Conservation (phyloP, 2,888 invertebrate genomes). For the Aspidiotus rigidus region DNA sequence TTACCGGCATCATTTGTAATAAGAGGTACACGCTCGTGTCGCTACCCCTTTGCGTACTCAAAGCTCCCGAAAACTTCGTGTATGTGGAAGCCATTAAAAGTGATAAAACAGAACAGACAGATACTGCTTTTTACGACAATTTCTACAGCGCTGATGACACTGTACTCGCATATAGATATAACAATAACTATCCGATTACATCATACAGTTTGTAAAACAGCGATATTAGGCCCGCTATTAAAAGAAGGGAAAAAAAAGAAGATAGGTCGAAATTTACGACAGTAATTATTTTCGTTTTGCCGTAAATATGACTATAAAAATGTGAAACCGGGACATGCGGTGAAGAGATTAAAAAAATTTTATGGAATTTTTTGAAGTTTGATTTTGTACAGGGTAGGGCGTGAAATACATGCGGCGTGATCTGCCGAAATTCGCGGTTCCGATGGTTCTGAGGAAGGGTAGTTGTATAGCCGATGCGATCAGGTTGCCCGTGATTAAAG, state of each 20-base stretch:
- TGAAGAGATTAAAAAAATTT: neutral
- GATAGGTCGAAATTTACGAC: constrained; percentile 19
- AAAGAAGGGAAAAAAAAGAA: constrained; percentile 3
- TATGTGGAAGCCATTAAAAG: constrained; percentile 18
- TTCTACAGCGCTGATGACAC: neutral
- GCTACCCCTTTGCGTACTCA: constrained; percentile 1
- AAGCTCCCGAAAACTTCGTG: neutral
- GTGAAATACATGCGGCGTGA: no score
- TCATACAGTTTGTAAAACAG: neutral
- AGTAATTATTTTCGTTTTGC: constrained; percentile 16
- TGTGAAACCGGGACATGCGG: neutral
- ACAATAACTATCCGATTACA: constrained; percentile 31
- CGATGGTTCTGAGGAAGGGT: no score
- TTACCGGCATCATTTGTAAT: constrained; percentile 24
- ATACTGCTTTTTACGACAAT: constrained; percentile 24
- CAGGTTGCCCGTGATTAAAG: no score
- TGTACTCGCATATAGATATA: constrained; percentile 12
- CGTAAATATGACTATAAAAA: constrained; percentile 7
- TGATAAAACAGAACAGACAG: constrained; percentile 25
- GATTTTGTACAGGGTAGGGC: no score
- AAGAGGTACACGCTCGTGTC: constrained; percentile 4
- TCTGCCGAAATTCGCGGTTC: no score
- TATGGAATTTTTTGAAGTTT: no score
- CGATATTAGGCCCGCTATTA: neutral
- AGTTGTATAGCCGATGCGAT: no score